Percentiles rank a stretch among this genome's conserved stretches.
Evolutionary conservation across 2,888 invertebrate genomes (phyloP).

Genomic region (Baronia brevicornis): DNA sequence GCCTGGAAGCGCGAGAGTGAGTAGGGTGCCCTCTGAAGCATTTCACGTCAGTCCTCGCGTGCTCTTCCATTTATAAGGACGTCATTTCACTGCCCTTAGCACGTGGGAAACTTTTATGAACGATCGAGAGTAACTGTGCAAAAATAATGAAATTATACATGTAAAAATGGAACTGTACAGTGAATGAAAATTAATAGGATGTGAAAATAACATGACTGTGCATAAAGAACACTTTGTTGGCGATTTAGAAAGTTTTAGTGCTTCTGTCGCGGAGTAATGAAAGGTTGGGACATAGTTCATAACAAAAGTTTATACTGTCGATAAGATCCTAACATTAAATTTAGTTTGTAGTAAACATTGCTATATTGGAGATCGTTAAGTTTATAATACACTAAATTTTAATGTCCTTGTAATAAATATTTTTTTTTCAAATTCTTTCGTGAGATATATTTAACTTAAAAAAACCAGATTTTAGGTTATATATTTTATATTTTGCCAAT

Average conservation of each 20-base stretch:
- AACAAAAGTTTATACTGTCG: neutral
- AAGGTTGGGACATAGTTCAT: slow-evolving; percentile 42
- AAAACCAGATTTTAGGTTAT: too few species aligned
- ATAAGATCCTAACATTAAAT: too few species aligned
- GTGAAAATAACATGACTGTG: slow-evolving; percentile 28
- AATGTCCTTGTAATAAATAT: too few species aligned
- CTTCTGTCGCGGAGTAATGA: slow-evolving; percentile 39
- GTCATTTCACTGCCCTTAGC: slow-evolving; percentile 1
- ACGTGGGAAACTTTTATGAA: slow-evolving; percentile 14
- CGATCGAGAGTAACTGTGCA: slow-evolving; percentile 7
- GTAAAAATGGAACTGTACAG: slow-evolving; percentile 32
- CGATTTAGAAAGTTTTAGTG: slow-evolving; percentile 26
- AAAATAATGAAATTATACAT: slow-evolving; percentile 4
- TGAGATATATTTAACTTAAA: too few species aligned
- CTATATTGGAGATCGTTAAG: too few species aligned
- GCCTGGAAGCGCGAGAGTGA: slow-evolving; percentile 3
- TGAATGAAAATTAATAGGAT: slow-evolving; percentile 25
- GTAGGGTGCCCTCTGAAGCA: slow-evolving; percentile 1
- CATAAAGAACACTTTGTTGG: slow-evolving; percentile 21
- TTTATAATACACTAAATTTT: too few species aligned
- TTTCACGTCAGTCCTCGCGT: slow-evolving; percentile 5
- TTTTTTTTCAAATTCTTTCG: too few species aligned
- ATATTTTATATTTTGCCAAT: too few species aligned
- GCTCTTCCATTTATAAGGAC: slow-evolving; percentile 5
- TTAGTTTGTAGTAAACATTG: too few species aligned